Percentiles rank a stretch among this genome's conserved stretches.
Conservation (phyloP, 2,113 vertebrate species). For the Xenotilapia flavipinnis region DNA sequence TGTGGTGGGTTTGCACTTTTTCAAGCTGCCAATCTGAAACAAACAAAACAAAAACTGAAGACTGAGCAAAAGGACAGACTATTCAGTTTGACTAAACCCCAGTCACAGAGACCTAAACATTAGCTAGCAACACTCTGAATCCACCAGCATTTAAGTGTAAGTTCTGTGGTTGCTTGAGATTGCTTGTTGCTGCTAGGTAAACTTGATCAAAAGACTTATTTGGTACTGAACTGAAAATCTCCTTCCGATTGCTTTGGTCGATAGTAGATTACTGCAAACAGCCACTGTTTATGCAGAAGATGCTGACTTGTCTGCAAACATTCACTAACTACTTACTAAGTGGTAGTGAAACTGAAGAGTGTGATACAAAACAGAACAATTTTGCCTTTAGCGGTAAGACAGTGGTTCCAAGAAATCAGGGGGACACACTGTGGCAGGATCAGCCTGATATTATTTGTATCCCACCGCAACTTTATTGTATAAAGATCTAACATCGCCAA, state of each 20-base stretch:
- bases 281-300: neutral
- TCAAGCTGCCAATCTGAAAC: neutral
- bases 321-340: neutral
- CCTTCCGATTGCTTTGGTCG: rapidly evolving
- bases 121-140: rapidly evolving
- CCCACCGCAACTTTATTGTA: rapidly evolving
- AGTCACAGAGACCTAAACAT: neutral
- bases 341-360: neutral
- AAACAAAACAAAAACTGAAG: neutral
- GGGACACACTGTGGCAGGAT: neutral
- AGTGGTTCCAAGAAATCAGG: neutral
- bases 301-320: neutral
- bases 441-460: neutral
- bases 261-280: neutral
- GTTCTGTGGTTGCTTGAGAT: neutral
- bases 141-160: neutral
- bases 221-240: neutral
- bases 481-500: neutral
- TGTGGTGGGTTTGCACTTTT: neutral
- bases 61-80: neutral
- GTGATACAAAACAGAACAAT: neutral
- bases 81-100: neutral
- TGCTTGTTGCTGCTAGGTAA: neutral
- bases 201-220: neutral
- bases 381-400: rapidly evolving